phyloP scores from a whole-genome alignment of 2,888 invertebrate species.

The Chironomus riparius region DNA sequence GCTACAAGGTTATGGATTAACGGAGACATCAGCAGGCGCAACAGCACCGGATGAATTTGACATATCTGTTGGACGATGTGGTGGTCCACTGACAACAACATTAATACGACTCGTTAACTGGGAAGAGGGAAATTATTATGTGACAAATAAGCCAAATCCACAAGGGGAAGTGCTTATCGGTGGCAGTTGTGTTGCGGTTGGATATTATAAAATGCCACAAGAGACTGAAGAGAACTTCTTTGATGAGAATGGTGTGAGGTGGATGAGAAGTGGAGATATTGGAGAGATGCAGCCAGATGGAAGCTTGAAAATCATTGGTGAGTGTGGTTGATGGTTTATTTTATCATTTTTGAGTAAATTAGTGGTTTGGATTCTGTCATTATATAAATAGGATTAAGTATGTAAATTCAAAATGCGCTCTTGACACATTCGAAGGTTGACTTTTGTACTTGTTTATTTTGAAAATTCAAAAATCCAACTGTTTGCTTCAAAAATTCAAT shows the following conservation, averaged over 20 bases:
- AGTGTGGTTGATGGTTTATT: slow-evolving; percentile 32
- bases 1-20: slow-evolving; percentile 87
- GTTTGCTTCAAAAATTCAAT: no score
- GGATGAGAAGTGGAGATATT: slow-evolving; percentile 96
- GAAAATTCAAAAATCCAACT: no score
- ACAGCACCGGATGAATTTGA: slow-evolving; percentile 57
- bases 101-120: slow-evolving; percentile 83
- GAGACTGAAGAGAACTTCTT: slow-evolving; percentile 88
- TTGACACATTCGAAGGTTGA: background rate
- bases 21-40: slow-evolving; percentile 93
- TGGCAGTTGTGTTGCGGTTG: slow-evolving; percentile 84
- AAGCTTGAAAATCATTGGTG: slow-evolving; percentile 91
- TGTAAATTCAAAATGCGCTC: background rate
- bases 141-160: slow-evolving; percentile 76
- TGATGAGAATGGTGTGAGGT: slow-evolving; percentile 63
- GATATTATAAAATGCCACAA: slow-evolving; percentile 85
- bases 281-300: slow-evolving; percentile 91
- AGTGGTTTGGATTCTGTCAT: no score
- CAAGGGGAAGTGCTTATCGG: slow-evolving; percentile 79
- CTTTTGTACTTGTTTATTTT: background rate
- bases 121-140: slow-evolving; percentile 88
- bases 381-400: no score
- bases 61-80: slow-evolving; percentile 65
- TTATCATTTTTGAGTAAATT: no score
- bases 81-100: slow-evolving; percentile 75